phyloP scores from a whole-genome alignment of 2,797 vertebrate genomes.

The Atherinosoma microstoma region DNA sequence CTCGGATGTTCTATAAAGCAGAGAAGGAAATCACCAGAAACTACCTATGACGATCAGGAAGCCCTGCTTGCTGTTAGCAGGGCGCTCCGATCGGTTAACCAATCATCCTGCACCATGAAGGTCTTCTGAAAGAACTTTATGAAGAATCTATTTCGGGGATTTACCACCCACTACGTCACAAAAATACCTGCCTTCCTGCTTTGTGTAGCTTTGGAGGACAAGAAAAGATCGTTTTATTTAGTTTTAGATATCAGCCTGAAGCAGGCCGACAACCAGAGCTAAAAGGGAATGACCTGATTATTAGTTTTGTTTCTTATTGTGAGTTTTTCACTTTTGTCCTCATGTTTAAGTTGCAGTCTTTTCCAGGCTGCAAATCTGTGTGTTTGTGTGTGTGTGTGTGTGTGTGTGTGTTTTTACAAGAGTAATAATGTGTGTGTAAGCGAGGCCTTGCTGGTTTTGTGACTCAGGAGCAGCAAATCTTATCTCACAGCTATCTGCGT shows the following conservation, averaged over 20 bases:
- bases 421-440: neutral
- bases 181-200: conserved; percentile 6
- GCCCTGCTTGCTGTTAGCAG: conserved; percentile 8
- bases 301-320: conserved; percentile 8
- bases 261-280: neutral
- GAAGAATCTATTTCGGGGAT: conserved; percentile 21
- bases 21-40: conserved; percentile 8
- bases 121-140: conserved; percentile 12
- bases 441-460: neutral
- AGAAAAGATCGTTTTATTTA: neutral
- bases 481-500: neutral
- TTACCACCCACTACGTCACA: conserved; percentile 3
- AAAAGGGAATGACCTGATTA: neutral
- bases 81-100: conserved; percentile 9
- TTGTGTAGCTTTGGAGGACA: conserved; percentile 13
- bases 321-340: conserved; percentile 3
- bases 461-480: neutral
- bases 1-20: conserved; percentile 12
- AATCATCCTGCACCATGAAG: conserved; percentile 2
- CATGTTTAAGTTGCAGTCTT: neutral
- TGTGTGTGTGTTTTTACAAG: no score
- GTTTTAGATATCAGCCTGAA: neutral
- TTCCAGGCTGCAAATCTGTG: no score
- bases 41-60: conserved; percentile 7
- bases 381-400: no score